Evolutionary conservation across 2,797 vertebrate genomes (phyloP), one percentile per base, ranked within the genome.

Genomic region (Acanthurus leucopareius): DNA sequence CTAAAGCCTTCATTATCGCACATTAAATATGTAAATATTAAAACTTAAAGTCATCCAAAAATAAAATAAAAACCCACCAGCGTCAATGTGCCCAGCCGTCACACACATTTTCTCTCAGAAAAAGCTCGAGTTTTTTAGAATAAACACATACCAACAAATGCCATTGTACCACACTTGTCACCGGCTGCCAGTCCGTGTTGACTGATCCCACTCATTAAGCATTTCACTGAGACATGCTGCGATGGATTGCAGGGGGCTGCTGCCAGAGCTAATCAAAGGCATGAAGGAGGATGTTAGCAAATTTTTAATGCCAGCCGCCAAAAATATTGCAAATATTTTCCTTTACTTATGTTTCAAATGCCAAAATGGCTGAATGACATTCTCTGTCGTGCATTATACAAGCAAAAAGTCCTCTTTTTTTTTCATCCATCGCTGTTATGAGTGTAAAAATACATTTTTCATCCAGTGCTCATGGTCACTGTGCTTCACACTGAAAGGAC

Each of bases 121-220:
- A 40, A 58, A 16, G 47, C n/a, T 59, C 15, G 7, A 10, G 17
- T 64, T 65, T 40, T 69, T 61, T 44, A 60, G 19, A 28, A 51
- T 64, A n/a, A 73, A 47, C 54, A 58, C 51, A 75, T 22, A 57
- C 58, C 53, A 80, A 47, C 53, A 75, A 28, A 48, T 54, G 53
- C 49, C 58, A 57, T 53, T 79, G 68, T 72, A 52, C 70, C 73
- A 57, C 75, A 64, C 68, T n/a, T 68, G 63, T 77, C 54, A 75
- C 32, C 69, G 77, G 69, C 81, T 88, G 77, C 80, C 82, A 82
- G 70, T 77, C 65, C 38, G 75, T 45, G 77, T 51, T 82, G 80
- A 89, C 78, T 74, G 85, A 89, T 87, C 80, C 75, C 82, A 77
- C 82, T 89, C 88, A 82, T 86, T 86, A 77, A 78, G 67, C 52